These are phyloP conservation scores for Dendrophyllia cribrosa DNA, from an alignment of 64 coral and sea anemone genomes.

Conservation along the genomic window DNA sequence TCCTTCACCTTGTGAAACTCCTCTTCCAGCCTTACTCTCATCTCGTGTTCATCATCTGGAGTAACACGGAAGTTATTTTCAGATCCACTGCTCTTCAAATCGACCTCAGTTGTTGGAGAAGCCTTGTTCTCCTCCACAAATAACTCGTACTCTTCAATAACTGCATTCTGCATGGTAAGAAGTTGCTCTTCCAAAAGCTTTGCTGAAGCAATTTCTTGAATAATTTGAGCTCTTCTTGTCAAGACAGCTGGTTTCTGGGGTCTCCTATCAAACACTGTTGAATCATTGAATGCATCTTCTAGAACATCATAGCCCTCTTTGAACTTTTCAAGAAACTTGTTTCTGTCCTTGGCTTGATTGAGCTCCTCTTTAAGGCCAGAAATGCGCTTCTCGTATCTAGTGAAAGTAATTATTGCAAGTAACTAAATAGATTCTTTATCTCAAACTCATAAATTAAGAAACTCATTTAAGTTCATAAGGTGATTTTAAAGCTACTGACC, in stretches of 20 bases:
- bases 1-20: conserved; percentile 69
- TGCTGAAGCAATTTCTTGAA: conserved; percentile 89
- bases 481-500: too few relatives aligned
- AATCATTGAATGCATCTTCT: conserved; percentile 83
- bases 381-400: conserved; percentile 73
- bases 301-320: conserved; percentile 92
- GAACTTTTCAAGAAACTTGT: conserved; percentile 74
- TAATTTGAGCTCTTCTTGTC: conserved; percentile 74
- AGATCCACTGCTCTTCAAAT: conserved; percentile 21
- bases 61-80: conserved; percentile 1
- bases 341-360: conserved; percentile 53
- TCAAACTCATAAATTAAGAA: too few relatives aligned
- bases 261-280: conserved; percentile 44
- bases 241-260: conserved; percentile 68
- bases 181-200: conserved; percentile 94
- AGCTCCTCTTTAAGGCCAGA: conserved; percentile 84
- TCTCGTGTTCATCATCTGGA: conserved; percentile 76
- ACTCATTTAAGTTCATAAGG: too few relatives aligned
- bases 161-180: conserved; percentile 76
- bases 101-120: conserved; percentile 15
- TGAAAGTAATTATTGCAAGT: neutral
- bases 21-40: conserved; percentile 56
- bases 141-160: conserved; percentile 93
- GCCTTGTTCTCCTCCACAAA: conserved; percentile 77
- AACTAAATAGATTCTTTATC: too few relatives aligned